phyloP scores from a whole-genome alignment of 1,140 invertebrate species.

The Melitaea cinxia region DNA sequence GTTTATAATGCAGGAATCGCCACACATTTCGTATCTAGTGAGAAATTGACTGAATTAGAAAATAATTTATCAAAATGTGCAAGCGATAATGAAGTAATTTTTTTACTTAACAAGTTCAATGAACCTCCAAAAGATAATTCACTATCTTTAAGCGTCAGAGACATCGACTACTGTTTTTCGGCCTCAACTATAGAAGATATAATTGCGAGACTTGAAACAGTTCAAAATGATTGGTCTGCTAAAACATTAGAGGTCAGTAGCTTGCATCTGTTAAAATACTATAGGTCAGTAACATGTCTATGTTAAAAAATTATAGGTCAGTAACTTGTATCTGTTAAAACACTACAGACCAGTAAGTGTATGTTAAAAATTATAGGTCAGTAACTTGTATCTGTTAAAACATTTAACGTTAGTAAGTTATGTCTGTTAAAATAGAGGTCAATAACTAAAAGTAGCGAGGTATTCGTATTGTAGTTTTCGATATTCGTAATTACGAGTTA shows the following conservation, averaged over 20 bases:
- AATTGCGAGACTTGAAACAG: slow-evolving; percentile 87
- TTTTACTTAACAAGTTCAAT: slow-evolving; percentile 83
- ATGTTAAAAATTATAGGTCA: no score
- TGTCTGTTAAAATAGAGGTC: no score
- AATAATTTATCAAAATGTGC: slow-evolving; percentile 84
- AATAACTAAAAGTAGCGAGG: no score
- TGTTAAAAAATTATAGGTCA: no score
- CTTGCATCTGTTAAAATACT: no score
- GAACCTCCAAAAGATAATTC: slow-evolving; percentile 86
- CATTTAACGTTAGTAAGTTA: no score
- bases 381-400: no score
- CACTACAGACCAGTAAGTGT: no score
- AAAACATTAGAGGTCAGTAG: slow-evolving; percentile 83
- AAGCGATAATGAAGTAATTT: slow-evolving; percentile 83
- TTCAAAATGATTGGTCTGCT: slow-evolving; percentile 90
- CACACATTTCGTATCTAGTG: slow-evolving; percentile 93
- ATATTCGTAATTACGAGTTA: no score
- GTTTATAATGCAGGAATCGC: slow-evolving; percentile 95
- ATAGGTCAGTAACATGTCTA: no score
- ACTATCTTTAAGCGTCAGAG: slow-evolving; percentile 86
- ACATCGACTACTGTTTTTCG: slow-evolving; percentile 93
- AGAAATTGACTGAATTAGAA: slow-evolving; percentile 86
- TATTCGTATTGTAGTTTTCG: no score
- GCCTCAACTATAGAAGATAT: slow-evolving; percentile 92
- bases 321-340: no score